A percentile compares a stretch with the other conserved stretches of the same genome.
phyloP scores from a whole-genome alignment of 2,797 vertebrate genomes.

The Chromobotia macracanthus region DNA sequence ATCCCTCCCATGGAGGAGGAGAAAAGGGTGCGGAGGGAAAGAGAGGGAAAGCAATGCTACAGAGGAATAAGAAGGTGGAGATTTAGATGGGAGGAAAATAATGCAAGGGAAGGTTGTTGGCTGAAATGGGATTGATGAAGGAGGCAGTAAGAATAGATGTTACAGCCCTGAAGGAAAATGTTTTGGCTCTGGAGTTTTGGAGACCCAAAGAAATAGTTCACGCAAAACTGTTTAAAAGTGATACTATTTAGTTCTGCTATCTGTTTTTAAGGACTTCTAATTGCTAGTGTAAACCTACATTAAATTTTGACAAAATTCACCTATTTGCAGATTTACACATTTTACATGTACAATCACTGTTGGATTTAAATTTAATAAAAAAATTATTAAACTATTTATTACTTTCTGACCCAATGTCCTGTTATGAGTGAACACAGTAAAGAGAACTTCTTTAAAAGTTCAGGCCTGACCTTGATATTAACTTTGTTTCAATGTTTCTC shows the following conservation, averaged over 20 bases:
- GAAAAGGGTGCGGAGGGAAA: slow-evolving; percentile 61
- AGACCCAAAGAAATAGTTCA: neutral
- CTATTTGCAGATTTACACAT: neutral
- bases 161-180: neutral
- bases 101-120: neutral
- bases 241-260: no score
- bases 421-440: no score
- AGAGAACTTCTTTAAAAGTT: no score
- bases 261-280: neutral
- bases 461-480: no score
- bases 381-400: no score
- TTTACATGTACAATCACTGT: neutral
- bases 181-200: neutral
- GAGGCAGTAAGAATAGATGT: slow-evolving; percentile 6
- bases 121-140: slow-evolving; percentile 40
- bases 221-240: neutral
- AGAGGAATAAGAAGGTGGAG: slow-evolving; percentile 60
- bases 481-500: no score
- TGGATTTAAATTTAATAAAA: no score
- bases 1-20: slow-evolving; percentile 53
- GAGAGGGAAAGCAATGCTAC: slow-evolving; percentile 60
- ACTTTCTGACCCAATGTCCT: no score
- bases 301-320: neutral
- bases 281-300: neutral
- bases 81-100: slow-evolving; percentile 43